Percentiles rank a stretch among this genome's conserved stretches.
Evolutionary conservation across 2,888 invertebrate species (phyloP).

Genomic region (Ophion ventricosus): DNA sequence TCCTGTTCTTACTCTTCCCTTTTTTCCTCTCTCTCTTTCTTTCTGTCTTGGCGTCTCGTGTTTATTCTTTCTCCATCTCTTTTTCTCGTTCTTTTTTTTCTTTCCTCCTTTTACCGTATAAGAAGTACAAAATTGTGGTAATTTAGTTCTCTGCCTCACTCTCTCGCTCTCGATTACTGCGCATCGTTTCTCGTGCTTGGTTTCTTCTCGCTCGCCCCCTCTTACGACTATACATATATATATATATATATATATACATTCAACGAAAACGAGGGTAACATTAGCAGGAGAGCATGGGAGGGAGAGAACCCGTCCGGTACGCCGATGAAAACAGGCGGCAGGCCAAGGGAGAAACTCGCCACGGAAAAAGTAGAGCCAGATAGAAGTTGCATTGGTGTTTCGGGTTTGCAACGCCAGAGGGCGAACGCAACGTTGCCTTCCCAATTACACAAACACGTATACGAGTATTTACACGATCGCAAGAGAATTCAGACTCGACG

Average conservation of each 20-base stretch:
- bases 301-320: conserved; percentile 41
- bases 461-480: background rate
- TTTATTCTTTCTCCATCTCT: conserved; percentile 69
- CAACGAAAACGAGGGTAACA: conserved; percentile 5
- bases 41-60: background rate
- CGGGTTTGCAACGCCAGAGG: conserved; percentile 45
- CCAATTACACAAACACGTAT: background rate
- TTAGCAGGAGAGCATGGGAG: conserved; percentile 10
- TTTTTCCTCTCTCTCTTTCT: background rate
- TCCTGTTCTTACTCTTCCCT: conserved; percentile 59
- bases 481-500: background rate
- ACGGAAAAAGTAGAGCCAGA: conserved; percentile 46
- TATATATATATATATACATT: background rate
- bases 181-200: conserved; percentile 6
- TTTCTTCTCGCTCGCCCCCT: conserved; percentile 55
- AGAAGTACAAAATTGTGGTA: conserved; percentile 83
- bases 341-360: conserved; percentile 19
- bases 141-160: conserved; percentile 72
- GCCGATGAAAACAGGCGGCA: conserved; percentile 30
- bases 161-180: background rate
- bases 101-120: conserved; percentile 72
- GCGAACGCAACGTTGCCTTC: conserved; percentile 38
- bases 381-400: conserved; percentile 64
- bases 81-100: conserved; percentile 68
- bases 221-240: background rate